phyloP scores from a whole-genome alignment of 1,140 invertebrate genomes.

The Parapsyche elsis region DNA sequence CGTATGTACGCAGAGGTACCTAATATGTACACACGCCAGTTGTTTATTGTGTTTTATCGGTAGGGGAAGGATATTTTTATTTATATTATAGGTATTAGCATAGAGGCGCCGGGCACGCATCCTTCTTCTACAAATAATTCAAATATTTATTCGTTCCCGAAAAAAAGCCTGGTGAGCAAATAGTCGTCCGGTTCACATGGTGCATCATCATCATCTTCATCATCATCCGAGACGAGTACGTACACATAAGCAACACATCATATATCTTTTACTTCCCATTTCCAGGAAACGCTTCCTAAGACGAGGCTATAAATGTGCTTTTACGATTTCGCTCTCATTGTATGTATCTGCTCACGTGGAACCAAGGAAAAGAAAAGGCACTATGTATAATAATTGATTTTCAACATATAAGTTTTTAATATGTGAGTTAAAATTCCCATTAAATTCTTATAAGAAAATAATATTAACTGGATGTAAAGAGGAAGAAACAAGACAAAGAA shows the following conservation, averaged over 20 bases:
- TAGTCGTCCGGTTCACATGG: conserved; percentile 43
- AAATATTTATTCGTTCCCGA: conserved; percentile 53
- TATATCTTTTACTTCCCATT: conserved; percentile 20
- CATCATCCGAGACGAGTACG: conserved; percentile 22
- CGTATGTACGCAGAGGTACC: neutral
- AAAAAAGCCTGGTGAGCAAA: conserved; percentile 48
- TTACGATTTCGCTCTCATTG: neutral
- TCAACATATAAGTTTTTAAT: too few relatives aligned
- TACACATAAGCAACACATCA: neutral
- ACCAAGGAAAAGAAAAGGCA: too few relatives aligned
- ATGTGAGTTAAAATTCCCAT: too few relatives aligned
- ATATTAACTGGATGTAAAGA: too few relatives aligned
- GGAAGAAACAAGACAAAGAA: too few relatives aligned
- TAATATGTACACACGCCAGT: neutral
- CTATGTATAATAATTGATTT: too few relatives aligned
- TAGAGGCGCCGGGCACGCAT: conserved; percentile 44
- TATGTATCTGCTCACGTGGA: neutral
- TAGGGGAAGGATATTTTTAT: conserved; percentile 28
- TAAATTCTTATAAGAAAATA: too few relatives aligned
- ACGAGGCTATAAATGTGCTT: neutral
- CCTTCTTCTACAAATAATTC: conserved; percentile 48
- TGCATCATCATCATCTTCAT: conserved; percentile 10
- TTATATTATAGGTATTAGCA: conserved; percentile 36
- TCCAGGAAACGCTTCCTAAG: conserved; percentile 34
- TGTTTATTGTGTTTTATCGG: conserved; percentile 22